phyloP scores from a whole-genome alignment of 2,888 invertebrate genomes.

The Spodoptera littoralis region DNA sequence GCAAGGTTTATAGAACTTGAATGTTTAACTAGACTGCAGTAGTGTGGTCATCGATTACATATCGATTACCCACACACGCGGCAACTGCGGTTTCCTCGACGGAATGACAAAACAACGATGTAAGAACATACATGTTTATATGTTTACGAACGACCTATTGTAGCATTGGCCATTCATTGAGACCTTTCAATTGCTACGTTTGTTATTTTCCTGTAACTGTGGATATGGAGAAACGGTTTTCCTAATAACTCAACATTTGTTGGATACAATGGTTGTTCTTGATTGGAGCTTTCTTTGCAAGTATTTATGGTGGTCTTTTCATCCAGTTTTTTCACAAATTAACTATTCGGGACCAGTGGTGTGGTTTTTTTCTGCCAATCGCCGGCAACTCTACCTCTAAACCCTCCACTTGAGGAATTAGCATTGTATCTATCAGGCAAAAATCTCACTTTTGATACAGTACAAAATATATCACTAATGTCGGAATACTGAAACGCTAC shows the following conservation, averaged over 20 bases:
- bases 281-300: constrained; percentile 12
- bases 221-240: constrained; percentile 34
- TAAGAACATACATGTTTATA: constrained; percentile 29
- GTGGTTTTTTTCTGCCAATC: too few relatives aligned
- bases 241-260: constrained; percentile 25
- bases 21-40: constrained; percentile 57
- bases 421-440: too few relatives aligned
- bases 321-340: too few relatives aligned
- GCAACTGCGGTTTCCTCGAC: constrained; percentile 50
- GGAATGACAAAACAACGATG: constrained; percentile 42
- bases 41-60: constrained; percentile 55
- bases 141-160: constrained; percentile 38
- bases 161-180: constrained; percentile 47
- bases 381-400: too few relatives aligned
- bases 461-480: too few relatives aligned
- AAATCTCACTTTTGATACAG: too few relatives aligned
- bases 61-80: constrained; percentile 56
- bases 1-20: constrained; percentile 35
- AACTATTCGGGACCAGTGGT: too few relatives aligned
- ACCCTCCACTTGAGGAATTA: too few relatives aligned
- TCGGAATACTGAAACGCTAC: too few relatives aligned
- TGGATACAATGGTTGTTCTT: constrained; percentile 29
- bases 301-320: too few relatives aligned
- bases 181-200: constrained; percentile 37
- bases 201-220: constrained; percentile 35